These are phyloP conservation scores for Scaptomyza graminum DNA, from an alignment of 1,140 invertebrate genomes.

Conservation along the genomic window DNA sequence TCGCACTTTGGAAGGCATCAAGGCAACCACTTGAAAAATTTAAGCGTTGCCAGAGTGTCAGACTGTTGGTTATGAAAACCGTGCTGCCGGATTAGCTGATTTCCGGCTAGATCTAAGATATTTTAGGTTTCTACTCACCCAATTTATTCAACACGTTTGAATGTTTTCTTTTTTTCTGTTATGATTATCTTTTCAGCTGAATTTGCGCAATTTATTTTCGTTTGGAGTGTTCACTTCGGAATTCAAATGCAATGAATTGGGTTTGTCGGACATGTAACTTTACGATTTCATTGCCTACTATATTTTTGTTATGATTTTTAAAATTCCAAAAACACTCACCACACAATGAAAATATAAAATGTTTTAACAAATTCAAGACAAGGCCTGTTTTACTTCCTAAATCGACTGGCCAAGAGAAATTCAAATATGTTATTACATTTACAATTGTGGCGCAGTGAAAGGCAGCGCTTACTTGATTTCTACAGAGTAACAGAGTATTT, in stretches of 20 bases:
- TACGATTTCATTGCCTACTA: conserved; percentile 21
- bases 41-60: neutral
- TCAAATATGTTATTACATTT: neutral
- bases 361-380: conserved; percentile 51
- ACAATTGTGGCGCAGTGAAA: conserved; percentile 7
- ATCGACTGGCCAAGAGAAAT: conserved; percentile 39
- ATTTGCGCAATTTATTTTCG: conserved; percentile 23
- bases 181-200: conserved; percentile 11
- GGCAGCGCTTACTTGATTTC: neutral
- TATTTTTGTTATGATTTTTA: conserved; percentile 3
- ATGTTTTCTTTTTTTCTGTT: neutral
- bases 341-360: conserved; percentile 30
- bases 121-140: conserved; percentile 21
- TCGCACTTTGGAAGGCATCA: neutral
- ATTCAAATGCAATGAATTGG: conserved; percentile 21
- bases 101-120: too few species aligned
- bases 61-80: too few species aligned
- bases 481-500: too few species aligned
- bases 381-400: conserved; percentile 47
- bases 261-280: neutral
- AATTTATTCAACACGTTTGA: conserved; percentile 14
- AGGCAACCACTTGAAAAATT: conserved; percentile 3
- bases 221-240: conserved; percentile 24
- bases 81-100: too few species aligned
- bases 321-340: conserved; percentile 37